phyloP scores from a whole-genome alignment of 35 echinoderm and acorn worm genomes.

The Acanthaster planci region DNA sequence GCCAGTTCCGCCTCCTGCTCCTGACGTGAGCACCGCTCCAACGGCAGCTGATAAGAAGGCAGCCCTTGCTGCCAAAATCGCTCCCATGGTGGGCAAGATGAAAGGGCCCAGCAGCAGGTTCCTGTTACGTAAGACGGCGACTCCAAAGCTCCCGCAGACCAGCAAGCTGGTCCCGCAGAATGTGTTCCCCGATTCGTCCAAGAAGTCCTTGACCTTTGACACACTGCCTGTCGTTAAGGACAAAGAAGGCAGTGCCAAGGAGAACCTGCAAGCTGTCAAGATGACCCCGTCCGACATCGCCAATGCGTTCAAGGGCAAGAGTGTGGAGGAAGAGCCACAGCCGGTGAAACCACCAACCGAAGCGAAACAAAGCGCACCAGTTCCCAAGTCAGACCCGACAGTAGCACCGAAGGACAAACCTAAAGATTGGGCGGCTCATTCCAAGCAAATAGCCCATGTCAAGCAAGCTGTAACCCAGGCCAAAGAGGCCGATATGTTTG shows the following conservation, averaged over 20 bases:
- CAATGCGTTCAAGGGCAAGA: constrained; percentile 3
- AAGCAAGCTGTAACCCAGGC: not conserved
- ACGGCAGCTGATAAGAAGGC: constrained; percentile 1
- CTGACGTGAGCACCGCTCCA: not conserved
- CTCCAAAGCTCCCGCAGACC: not conserved
- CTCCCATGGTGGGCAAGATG: constrained; percentile 16
- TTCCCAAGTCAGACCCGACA: too few relatives aligned
- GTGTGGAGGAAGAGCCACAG: not conserved
- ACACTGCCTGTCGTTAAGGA: not conserved
- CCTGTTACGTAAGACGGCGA: not conserved
- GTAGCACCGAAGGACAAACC: too few relatives aligned
- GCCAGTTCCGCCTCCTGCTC: not conserved
- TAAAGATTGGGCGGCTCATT: too few relatives aligned
- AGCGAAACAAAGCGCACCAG: not conserved
- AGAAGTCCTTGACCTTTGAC: constrained; percentile 24
- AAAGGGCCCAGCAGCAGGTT: not conserved
- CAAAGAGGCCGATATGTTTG: not conserved
- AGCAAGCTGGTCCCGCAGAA: not conserved
- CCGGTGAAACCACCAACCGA: not conserved
- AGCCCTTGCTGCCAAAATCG: constrained; percentile 8
- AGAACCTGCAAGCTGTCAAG: not conserved
- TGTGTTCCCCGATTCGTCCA: not conserved
- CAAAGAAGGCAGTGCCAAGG: not conserved
- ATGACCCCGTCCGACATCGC: not conserved
- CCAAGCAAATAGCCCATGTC: not conserved